Evolutionary conservation across 2,888 invertebrate genomes (phyloP).

Genomic region (Eupithecia exiguata): DNA sequence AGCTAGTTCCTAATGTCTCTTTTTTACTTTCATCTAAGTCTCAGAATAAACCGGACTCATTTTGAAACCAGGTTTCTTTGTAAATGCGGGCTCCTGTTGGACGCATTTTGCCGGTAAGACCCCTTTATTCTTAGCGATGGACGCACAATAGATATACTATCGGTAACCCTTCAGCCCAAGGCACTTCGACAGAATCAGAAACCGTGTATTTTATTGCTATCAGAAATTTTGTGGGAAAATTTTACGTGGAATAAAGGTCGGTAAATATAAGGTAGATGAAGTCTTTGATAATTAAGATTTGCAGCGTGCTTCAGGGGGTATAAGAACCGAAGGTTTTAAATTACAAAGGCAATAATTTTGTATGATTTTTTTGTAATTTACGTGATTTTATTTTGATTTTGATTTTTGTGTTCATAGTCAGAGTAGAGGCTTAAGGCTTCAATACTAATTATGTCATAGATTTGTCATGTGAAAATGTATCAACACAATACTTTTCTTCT

Average conservation of each 20-base stretch:
- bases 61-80: slow-evolving; percentile 12
- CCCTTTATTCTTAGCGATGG: slow-evolving; percentile 69
- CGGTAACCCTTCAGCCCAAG: slow-evolving; percentile 75
- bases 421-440: too few relatives aligned
- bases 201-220: slow-evolving; percentile 74
- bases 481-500: neutral
- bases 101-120: slow-evolving; percentile 71
- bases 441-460: too few relatives aligned
- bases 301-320: neutral
- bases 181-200: slow-evolving; percentile 61
- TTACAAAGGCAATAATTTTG: neutral
- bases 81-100: slow-evolving; percentile 50
- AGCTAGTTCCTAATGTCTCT: too few relatives aligned
- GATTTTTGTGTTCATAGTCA: too few relatives aligned
- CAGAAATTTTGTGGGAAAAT: slow-evolving; percentile 60
- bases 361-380: too few relatives aligned
- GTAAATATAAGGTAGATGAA: slow-evolving; percentile 20
- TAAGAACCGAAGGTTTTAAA: neutral
- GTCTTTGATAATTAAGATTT: slow-evolving; percentile 19
- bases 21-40: too few relatives aligned
- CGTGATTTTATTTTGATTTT: too few relatives aligned
- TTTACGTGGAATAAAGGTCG: slow-evolving; percentile 42
- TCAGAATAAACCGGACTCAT: neutral
- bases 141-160: slow-evolving; percentile 68
- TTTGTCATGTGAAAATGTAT: neutral